phyloP scores from a whole-genome alignment of 2,888 invertebrate species.

The Erebia palarica region DNA sequence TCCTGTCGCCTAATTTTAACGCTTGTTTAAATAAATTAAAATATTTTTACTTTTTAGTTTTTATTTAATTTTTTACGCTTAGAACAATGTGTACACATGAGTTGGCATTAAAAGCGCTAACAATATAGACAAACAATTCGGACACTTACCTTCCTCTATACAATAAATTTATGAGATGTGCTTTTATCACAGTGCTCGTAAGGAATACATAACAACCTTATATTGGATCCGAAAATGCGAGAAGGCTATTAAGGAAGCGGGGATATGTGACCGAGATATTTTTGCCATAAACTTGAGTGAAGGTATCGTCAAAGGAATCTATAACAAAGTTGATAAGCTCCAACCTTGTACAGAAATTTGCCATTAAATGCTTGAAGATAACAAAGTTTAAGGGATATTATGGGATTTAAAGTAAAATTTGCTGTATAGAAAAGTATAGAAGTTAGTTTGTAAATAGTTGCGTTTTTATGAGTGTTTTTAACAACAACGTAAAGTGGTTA shows the following conservation, averaged over 20 bases:
- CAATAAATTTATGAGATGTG: background rate
- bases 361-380: background rate
- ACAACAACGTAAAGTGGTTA: too few relatives aligned
- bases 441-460: too few relatives aligned
- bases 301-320: background rate
- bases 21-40: too few relatives aligned
- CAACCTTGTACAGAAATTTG: constrained; percentile 1
- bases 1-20: too few relatives aligned
- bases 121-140: too few relatives aligned
- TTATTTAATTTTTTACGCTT: too few relatives aligned
- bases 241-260: constrained; percentile 1
- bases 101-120: too few relatives aligned
- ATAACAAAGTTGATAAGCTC: background rate
- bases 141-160: too few relatives aligned
- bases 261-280: constrained; percentile 11
- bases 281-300: background rate
- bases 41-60: too few relatives aligned
- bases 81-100: too few relatives aligned
- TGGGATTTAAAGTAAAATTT: constrained; percentile 4
- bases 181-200: background rate
- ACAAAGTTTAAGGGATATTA: constrained; percentile 5
- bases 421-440: background rate
- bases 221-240: background rate
- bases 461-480: background rate
- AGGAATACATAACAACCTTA: background rate